These are phyloP conservation scores for Aratinga solstitialis DNA, from an alignment of 2,797 vertebrate genomes.

Conservation along the genomic window DNA sequence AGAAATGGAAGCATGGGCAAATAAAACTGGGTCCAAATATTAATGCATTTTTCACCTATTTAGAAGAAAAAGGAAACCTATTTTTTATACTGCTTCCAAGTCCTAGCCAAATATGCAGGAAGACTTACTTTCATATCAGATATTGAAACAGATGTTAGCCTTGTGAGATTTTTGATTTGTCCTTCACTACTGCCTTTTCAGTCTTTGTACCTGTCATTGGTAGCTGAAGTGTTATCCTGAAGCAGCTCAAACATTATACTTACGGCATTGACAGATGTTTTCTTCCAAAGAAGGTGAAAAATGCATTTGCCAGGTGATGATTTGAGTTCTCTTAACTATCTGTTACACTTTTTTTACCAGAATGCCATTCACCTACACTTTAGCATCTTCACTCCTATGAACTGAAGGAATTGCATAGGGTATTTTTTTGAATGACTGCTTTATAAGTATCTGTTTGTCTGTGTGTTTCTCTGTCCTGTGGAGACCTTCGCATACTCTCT, in stretches of 20 bases:
- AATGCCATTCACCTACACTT: background rate
- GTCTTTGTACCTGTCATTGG: background rate
- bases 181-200: background rate
- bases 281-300: background rate
- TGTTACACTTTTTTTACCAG: background rate
- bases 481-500: accelerated
- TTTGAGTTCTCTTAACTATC: background rate
- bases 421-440: background rate
- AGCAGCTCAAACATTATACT: background rate
- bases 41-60: background rate
- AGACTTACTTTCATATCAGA: background rate
- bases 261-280: background rate
- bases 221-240: background rate
- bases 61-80: background rate
- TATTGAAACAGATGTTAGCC: background rate
- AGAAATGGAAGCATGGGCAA: background rate
- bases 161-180: background rate
- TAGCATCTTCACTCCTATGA: background rate
- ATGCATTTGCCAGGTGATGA: background rate
- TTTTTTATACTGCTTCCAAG: background rate
- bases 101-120: background rate
- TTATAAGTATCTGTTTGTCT: background rate
- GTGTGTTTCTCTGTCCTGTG: background rate
- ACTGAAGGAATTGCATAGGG: background rate
- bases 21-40: background rate